Evolutionary conservation across 2,888 invertebrate genomes (phyloP), one percentile per base, ranked within the genome.

Genomic region (Bhutanitis thaidina): DNA sequence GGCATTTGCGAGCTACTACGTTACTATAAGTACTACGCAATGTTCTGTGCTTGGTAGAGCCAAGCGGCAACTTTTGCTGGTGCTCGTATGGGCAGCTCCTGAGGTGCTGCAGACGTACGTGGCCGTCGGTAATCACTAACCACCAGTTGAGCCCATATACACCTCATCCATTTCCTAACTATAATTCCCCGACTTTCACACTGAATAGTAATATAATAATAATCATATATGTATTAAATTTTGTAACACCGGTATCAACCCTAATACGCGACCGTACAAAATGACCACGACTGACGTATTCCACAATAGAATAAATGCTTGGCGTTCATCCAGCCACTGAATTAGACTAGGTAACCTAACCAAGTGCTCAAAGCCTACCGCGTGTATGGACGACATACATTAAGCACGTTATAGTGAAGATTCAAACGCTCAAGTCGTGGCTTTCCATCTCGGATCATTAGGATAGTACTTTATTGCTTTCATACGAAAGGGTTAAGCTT

Each of bases 301-400:
- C 80, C 68, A 86, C 85, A 85, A 87, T 84, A 84, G 85, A 80
- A 80, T 80, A 75, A 83, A 80, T 75, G 77, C 69, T 84, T 87
- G 87, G 87, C 85, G 71, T 58, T 63, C 62, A 76, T 86, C 87
- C 87, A 87, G 84, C 61, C 78, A 69, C 80, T 70, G 75, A 86
- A 74, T 83, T 85, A 85, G 84, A 79, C 68, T 72, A 73, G 62
- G 59, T 68, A 63, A 69, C 68, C 68, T 65, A 62, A 65, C 39
- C 15, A 14, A 48, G 35, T 20, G 35, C 14, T 30, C 46, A 46
- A 47, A 47, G 46, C 41, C 50, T 43, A 32, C 56, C 54, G 43
- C 48, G 50, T 40, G 34, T 37, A n/a, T 14, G n/a, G 20, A 9
- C 35, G 43, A 12, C 36, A 2, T 5, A 39, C 43, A 32, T 30